Conservation (phyloP, 2,888 invertebrate species). For the Portevinia maculata region DNA sequence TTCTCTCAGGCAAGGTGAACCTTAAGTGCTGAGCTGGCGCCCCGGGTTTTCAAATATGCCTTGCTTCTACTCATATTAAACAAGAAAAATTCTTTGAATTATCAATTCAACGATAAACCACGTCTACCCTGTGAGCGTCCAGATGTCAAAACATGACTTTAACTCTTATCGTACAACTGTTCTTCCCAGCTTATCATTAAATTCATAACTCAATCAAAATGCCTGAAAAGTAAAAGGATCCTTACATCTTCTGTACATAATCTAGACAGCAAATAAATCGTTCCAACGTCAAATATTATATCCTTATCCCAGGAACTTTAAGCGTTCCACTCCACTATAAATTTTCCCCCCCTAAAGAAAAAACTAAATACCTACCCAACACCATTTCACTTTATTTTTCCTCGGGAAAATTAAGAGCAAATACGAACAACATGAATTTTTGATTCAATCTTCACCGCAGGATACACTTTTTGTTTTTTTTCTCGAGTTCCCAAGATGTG, state of each 20-base stretch:
- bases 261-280: conserved; percentile 45
- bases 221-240: conserved; percentile 16
- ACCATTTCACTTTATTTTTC: conserved; percentile 7
- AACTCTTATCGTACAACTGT: not conserved
- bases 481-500: conserved; percentile 1
- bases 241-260: conserved; percentile 26
- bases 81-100: too few species aligned
- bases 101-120: too few species aligned
- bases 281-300: conserved; percentile 41
- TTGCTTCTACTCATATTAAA: too few species aligned
- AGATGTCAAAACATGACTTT: not conserved
- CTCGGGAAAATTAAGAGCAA: conserved; percentile 28
- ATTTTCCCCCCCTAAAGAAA: conserved; percentile 2
- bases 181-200: conserved; percentile 16
- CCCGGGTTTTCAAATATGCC: too few species aligned
- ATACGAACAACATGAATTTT: conserved; percentile 53
- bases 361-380: not conserved
- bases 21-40: too few species aligned
- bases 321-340: conserved; percentile 16
- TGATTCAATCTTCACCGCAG: conserved; percentile 40
- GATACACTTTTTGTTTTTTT: not conserved
- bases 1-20: too few species aligned
- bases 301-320: not conserved
- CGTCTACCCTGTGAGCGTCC: too few species aligned
- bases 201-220: conserved; percentile 56